phyloP scores from a whole-genome alignment of 2,113 vertebrate species.

The Elephas maximus region DNA sequence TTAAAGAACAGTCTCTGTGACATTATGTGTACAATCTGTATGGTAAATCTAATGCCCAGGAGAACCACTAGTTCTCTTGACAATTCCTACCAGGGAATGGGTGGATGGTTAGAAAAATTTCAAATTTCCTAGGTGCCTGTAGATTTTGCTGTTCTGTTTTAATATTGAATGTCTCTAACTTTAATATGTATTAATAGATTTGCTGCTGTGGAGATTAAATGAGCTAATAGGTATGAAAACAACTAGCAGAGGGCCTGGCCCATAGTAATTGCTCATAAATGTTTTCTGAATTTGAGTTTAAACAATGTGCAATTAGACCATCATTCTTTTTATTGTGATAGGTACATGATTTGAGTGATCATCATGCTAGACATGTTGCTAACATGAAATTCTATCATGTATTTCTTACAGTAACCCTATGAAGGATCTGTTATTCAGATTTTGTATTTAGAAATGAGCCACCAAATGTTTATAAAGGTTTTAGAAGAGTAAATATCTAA shows the following conservation, averaged over 20 bases:
- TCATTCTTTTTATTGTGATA: neutral
- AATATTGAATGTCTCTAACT: neutral
- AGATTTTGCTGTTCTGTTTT: neutral
- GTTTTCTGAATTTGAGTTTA: slow-evolving; percentile 24
- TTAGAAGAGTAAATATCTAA: neutral
- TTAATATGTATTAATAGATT: slow-evolving; percentile 13
- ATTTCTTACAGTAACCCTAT: neutral
- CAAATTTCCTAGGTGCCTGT: neutral
- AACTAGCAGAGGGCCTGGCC: neutral
- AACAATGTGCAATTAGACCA: neutral
- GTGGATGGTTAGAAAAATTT: neutral
- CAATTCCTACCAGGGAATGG: neutral
- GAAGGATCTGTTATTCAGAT: neutral
- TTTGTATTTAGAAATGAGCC: neutral
- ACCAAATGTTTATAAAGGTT: neutral
- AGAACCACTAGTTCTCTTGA: neutral
- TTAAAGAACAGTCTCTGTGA: neutral
- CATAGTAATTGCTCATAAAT: neutral
- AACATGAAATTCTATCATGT: neutral
- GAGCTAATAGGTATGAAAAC: neutral
- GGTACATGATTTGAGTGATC: neutral
- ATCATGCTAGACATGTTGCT: neutral
- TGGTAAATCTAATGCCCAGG: neutral
- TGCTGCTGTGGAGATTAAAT: neutral
- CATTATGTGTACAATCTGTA: neutral